Conservation (phyloP, 2,113 vertebrate genomes). For the Athene cunicularia region DNA sequence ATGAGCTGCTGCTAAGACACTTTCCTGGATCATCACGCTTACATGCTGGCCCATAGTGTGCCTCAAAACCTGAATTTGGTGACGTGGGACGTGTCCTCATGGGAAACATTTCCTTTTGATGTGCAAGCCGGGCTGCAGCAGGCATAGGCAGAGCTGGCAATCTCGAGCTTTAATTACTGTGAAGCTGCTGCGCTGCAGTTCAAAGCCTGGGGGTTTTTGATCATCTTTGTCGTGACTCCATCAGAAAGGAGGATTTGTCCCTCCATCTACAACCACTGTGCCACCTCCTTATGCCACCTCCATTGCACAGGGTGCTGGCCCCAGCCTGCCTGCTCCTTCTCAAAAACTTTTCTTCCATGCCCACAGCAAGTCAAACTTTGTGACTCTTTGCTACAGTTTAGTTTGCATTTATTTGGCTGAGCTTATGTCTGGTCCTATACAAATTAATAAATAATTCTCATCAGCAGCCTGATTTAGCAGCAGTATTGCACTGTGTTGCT, state of each 20-base stretch:
- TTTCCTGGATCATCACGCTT: neutral
- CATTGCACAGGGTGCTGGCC: neutral
- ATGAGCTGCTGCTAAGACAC: neutral
- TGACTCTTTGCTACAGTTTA: neutral
- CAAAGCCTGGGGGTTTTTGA: neutral
- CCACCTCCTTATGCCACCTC: neutral
- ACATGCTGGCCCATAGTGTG: accelerated
- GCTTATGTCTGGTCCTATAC: neutral
- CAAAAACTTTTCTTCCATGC: neutral
- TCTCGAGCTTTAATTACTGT: neutral
- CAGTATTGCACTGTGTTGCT: neutral
- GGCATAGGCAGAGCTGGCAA: neutral
- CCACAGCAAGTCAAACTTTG: neutral
- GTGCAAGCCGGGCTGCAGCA: neutral
- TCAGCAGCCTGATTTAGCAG: neutral
- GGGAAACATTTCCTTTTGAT: neutral
- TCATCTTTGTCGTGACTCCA: neutral
- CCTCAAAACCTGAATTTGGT: neutral
- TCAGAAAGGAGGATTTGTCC: neutral
- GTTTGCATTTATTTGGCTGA: neutral
- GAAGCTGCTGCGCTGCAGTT: neutral
- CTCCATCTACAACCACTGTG: neutral
- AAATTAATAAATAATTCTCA: neutral
- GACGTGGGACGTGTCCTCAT: neutral
- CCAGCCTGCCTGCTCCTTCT: neutral